These are phyloP conservation scores for Phyllotreta cruciferae DNA, from an alignment of 2,888 invertebrate species.

Conservation along the genomic window DNA sequence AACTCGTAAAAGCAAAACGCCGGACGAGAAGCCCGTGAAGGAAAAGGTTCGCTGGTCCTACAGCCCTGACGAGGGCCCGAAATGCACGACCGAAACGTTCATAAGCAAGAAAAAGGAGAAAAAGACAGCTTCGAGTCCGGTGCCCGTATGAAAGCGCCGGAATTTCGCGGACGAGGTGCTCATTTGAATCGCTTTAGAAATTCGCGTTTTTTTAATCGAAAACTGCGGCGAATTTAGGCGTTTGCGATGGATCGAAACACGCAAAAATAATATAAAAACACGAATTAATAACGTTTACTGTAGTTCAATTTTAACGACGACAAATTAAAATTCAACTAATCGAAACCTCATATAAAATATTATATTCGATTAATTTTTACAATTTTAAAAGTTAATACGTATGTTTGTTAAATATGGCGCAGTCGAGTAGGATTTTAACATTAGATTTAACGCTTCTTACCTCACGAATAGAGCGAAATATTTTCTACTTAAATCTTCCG, in stretches of 20 bases:
- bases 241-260: too few relatives aligned
- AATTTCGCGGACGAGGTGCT: slow-evolving; percentile 39
- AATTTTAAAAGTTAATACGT: too few relatives aligned
- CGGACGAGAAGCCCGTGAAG: slow-evolving; percentile 57
- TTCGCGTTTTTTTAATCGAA: neutral
- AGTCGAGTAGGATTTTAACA: slow-evolving; percentile 8
- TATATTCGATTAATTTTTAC: neutral
- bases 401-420: slow-evolving; percentile 1
- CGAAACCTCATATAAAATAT: neutral
- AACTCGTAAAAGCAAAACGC: slow-evolving; percentile 61
- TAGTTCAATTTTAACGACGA: too few relatives aligned
- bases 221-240: neutral
- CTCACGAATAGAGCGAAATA: slow-evolving; percentile 12
- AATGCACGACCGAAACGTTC: slow-evolving; percentile 58
- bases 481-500: slow-evolving; percentile 10
- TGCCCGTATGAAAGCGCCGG: slow-evolving; percentile 56
- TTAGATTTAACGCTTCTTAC: slow-evolving; percentile 16
- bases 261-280: neutral
- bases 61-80: slow-evolving; percentile 60
- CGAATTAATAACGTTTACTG: too few relatives aligned
- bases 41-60: slow-evolving; percentile 60
- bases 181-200: slow-evolving; percentile 26
- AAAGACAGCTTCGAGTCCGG: slow-evolving; percentile 56
- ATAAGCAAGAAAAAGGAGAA: slow-evolving; percentile 56
- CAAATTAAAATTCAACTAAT: neutral